These are phyloP conservation scores for Oreochromis aureus DNA, from an alignment of 2,113 vertebrate species.

Conservation along the genomic window DNA sequence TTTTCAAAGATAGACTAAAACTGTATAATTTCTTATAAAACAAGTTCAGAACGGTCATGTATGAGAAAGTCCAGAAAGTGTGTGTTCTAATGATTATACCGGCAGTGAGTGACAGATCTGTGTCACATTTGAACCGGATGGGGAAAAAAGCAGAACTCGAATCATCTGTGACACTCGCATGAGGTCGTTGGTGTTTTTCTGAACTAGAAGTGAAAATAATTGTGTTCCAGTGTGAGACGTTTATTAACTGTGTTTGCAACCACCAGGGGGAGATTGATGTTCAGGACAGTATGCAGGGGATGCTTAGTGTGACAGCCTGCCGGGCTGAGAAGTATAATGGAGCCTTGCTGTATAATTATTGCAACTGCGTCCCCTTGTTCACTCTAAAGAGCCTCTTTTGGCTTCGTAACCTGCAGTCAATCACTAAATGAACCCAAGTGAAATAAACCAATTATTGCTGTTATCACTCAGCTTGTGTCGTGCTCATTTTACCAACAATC, in stretches of 20 bases:
- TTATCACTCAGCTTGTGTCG: neutral
- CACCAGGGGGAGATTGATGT: conserved; percentile 39
- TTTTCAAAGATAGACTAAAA: neutral
- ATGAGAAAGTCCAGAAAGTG: neutral
- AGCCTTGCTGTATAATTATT: conserved; percentile 32
- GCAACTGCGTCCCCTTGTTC: neutral
- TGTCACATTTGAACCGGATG: neutral
- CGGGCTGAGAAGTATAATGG: conserved; percentile 25
- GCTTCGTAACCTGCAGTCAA: neutral
- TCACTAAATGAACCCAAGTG: neutral
- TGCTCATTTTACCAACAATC: neutral
- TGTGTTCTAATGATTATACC: neutral
- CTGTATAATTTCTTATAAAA: neutral
- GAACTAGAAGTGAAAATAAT: neutral
- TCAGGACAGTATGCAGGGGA: conserved; percentile 9
- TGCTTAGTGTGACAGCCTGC: neutral
- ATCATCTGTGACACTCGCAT: neutral
- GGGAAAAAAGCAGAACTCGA: neutral
- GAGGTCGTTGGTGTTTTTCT: neutral
- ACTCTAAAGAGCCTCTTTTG: neutral
- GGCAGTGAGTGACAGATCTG: neutral
- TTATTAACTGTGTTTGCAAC: neutral
- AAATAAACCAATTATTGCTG: neutral
- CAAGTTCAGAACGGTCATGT: neutral
- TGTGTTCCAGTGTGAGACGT: neutral